Conservation (phyloP, 1,140 invertebrate species). For the Dendrolimus kikuchii region DNA sequence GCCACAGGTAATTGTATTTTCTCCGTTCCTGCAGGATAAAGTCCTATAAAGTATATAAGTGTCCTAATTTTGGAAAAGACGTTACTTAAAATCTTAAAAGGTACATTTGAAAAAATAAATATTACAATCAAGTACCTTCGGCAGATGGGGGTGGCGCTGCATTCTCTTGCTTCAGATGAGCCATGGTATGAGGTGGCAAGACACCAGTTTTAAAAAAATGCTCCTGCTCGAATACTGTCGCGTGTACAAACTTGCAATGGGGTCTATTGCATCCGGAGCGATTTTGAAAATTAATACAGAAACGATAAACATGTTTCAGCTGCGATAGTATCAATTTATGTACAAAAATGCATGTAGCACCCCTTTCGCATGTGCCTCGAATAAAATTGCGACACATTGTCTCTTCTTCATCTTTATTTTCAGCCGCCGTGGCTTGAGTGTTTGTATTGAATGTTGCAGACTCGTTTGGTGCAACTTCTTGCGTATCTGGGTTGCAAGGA, state of each 20-base stretch:
- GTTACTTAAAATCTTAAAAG: no score
- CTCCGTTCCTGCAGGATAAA: no score
- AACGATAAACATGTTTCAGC: constrained; percentile 33
- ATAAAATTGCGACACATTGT: constrained; percentile 42
- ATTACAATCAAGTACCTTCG: constrained; percentile 15
- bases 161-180: constrained; percentile 21
- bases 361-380: constrained; percentile 35
- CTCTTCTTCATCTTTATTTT: constrained; percentile 10
- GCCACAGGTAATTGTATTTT: no score
- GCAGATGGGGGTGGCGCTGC: constrained; percentile 21
- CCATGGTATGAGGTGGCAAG: constrained; percentile 32
- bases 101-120: constrained; percentile 7
- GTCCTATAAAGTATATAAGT: no score
- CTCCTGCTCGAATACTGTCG: constrained; percentile 45
- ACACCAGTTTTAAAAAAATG: constrained; percentile 37
- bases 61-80: no score
- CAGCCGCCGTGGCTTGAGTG: constrained; percentile 2
- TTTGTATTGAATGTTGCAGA: background rate
- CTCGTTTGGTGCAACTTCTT: background rate
- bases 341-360: constrained; percentile 29
- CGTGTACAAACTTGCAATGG: constrained; percentile 46
- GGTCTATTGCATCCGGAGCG: constrained; percentile 23
- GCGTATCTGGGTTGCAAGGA: constrained; percentile 1
- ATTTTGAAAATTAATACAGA: constrained; percentile 48
- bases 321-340: constrained; percentile 37